These are phyloP conservation scores for Gibbula magus DNA, from an alignment of 2,888 invertebrate species.

Conservation along the genomic window DNA sequence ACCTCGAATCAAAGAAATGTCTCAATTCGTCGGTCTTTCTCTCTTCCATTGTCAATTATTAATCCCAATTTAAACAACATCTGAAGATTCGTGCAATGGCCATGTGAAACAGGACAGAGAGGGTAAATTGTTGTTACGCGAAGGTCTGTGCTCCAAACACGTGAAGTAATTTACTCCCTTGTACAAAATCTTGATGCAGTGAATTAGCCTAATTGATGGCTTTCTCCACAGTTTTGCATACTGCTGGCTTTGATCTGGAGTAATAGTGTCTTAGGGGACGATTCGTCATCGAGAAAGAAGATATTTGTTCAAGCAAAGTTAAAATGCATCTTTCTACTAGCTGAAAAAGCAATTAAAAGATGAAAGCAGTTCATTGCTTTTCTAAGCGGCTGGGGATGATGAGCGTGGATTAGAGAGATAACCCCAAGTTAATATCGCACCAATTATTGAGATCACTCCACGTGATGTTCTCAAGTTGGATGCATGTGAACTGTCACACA, in stretches of 20 bases:
- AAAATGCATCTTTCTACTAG: slow-evolving; percentile 14
- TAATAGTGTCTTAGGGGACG: slow-evolving; percentile 8
- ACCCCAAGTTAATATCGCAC: slow-evolving; percentile 2
- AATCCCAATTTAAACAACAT: neutral
- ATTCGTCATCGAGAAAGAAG: slow-evolving; percentile 20
- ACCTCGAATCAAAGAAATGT: too few species aligned
- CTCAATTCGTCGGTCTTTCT: too few species aligned
- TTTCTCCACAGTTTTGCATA: slow-evolving; percentile 15
- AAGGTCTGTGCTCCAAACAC: neutral
- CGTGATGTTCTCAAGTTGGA: neutral
- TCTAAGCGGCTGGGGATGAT: neutral
- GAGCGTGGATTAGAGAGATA: neutral
- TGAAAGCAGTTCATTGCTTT: slow-evolving; percentile 2
- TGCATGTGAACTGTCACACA: neutral
- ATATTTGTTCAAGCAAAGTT: slow-evolving; percentile 20
- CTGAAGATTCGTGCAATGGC: neutral
- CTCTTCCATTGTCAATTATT: neutral
- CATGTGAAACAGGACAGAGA: neutral
- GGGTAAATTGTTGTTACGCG: neutral
- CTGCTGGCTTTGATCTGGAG: slow-evolving; percentile 12
- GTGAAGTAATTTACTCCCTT: neutral
- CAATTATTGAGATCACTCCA: slow-evolving; percentile 15
- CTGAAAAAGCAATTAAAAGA: slow-evolving; percentile 18
- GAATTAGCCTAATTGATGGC: slow-evolving; percentile 21
- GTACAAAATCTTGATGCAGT: neutral